Evolutionary conservation across 2,797 vertebrate species (phyloP).

Genomic region (Balearica regulorum): DNA sequence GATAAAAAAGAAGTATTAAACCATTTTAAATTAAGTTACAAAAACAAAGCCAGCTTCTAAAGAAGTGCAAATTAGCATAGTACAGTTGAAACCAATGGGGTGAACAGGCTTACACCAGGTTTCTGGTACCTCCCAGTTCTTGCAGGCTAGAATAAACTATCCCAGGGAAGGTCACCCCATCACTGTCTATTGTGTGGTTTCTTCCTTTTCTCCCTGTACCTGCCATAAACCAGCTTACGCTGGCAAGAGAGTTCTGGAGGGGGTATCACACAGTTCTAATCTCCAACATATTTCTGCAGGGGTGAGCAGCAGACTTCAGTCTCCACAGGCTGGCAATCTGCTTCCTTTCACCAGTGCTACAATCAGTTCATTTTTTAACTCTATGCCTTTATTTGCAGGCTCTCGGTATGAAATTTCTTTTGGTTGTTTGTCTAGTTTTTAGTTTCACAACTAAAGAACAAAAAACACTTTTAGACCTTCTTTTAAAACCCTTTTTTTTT

Average conservation of each 20-base stretch:
- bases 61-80: background rate
- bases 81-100: background rate
- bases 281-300: background rate
- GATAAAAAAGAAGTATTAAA: background rate
- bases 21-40: background rate
- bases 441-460: slow-evolving; percentile 62
- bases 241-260: background rate
- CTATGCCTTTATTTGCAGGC: slow-evolving; percentile 5
- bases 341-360: background rate
- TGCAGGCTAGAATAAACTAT: background rate
- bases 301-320: background rate
- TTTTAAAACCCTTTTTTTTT: background rate
- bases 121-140: background rate
- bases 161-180: background rate
- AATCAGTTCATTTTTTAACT: slow-evolving; percentile 27
- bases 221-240: background rate
- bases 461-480: slow-evolving; percentile 51
- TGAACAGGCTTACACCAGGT: background rate
- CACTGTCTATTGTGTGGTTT: background rate
- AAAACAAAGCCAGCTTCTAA: background rate
- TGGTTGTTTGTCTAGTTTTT: slow-evolving; percentile 55
- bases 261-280: background rate
- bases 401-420: slow-evolving; percentile 35
- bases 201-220: background rate
- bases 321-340: background rate